phyloP scores from a whole-genome alignment of 2,113 vertebrate genomes.

The Ovis canadensis region DNA sequence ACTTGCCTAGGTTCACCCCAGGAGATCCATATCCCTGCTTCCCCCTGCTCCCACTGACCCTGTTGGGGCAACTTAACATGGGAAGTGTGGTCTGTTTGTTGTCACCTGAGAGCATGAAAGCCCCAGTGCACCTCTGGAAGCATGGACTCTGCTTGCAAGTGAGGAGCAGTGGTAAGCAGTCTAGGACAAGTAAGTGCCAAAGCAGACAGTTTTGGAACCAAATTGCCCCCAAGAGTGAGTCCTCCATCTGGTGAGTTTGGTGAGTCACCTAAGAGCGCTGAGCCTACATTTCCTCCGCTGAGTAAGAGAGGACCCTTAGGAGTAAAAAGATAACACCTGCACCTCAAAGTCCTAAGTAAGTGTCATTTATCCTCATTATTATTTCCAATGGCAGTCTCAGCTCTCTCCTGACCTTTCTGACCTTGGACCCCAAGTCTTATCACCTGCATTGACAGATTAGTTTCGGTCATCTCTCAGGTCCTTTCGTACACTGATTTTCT shows the following conservation, averaged over 20 bases:
- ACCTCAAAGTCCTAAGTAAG: neutral
- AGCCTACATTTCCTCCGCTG: neutral
- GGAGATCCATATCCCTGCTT: neutral
- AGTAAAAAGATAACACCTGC: neutral
- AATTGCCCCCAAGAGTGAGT: neutral
- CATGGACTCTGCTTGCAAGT: neutral
- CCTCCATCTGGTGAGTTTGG: neutral
- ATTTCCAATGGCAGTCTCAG: neutral
- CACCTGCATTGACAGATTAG: neutral
- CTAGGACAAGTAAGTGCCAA: neutral
- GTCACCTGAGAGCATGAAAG: accelerated
- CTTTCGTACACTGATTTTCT: neutral
- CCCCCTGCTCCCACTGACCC: neutral
- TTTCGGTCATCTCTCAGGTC: neutral
- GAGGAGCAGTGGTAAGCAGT: neutral
- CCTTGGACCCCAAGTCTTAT: neutral
- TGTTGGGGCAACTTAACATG: neutral
- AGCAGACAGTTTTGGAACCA: neutral
- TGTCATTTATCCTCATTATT: neutral
- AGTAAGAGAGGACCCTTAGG: neutral
- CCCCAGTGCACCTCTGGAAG: neutral
- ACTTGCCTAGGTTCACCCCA: neutral
- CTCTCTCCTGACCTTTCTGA: neutral
- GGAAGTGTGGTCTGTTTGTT: neutral
- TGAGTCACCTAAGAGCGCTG: neutral